Conservation (phyloP, 2,797 vertebrate genomes). For the Gymnodraco acuticeps region DNA sequence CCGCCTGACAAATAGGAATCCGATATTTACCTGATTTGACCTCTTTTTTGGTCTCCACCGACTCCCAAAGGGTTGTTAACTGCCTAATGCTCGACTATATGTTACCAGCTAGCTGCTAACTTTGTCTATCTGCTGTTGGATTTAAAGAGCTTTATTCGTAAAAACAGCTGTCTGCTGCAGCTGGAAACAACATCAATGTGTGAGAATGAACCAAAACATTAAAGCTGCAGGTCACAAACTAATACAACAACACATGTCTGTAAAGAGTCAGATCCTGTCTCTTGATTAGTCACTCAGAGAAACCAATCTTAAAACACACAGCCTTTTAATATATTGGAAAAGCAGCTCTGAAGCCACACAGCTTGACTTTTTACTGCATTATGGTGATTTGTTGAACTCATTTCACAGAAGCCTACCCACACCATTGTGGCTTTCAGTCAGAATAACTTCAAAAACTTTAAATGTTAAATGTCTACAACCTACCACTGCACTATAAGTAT, state of each 20-base stretch:
- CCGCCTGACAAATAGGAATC: too few relatives aligned
- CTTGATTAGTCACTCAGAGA: background rate
- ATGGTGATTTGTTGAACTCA: background rate
- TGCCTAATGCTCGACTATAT: background rate
- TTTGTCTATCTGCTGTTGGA: background rate
- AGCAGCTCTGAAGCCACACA: background rate
- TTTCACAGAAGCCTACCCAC: background rate
- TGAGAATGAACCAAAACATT: background rate
- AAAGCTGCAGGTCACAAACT: background rate
- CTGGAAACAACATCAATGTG: background rate
- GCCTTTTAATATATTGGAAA: background rate
- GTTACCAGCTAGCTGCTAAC: background rate
- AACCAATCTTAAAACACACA: background rate
- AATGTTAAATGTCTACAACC: conserved; percentile 2
- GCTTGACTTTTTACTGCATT: background rate
- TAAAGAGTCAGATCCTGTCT: background rate
- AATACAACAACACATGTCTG: background rate
- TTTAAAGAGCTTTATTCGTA: background rate
- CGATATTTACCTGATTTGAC: background rate
- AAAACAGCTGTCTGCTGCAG: background rate
- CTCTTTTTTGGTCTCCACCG: background rate
- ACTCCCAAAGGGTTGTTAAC: background rate
- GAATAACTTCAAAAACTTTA: background rate
- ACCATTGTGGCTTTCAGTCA: background rate
- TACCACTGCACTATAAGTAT: background rate